Base-by-base conservation (phyloP, 2,113 vertebrate species). In the Larimichthys crocea region DNA sequence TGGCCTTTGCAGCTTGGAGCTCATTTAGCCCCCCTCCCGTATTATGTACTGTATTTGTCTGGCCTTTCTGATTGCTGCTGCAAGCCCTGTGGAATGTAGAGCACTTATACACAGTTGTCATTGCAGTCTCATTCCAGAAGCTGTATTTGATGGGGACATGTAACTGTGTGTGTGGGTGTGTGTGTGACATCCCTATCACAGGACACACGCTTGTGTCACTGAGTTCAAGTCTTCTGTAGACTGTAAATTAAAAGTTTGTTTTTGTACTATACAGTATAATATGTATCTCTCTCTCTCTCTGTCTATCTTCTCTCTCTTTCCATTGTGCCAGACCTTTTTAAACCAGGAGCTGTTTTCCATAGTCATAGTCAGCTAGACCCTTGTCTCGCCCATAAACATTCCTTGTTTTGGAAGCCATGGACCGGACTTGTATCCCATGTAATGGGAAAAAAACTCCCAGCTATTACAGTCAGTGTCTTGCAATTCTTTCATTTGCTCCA, bases 51-150 rank as follows among this genome's bases (percentile, higher is more conserved):
- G 86, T 91, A 94, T 95, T 92, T 46, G 63, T 92, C 92, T 61
- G 68, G 91, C 93, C 72, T 84, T 89, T 92, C 88, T 88, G 92
- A 94, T 89, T 95, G 92, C 88, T 89, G 86, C 91, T 92, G 92
- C 87, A 89, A 82, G 79, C 84, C 82, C 84, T 68, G 40, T 55
- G 92, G 86, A 94, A 93, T 94, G 89, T 86, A 1, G 52, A 79
- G 79, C 83, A 88, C 92, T 89, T 94, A 92, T 92, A 91, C 16
- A 73, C 94, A 95, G 94, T 94, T 95, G 94, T 94, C 94, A 93
- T 91, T 92, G 92, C 83, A 20, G 87, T 90, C 42, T 91, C 93
- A 93, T 93, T 95, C 90, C 91, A 88, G 80, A 65, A 87, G 82
- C 90, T 91, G 89, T 77, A n/a, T 92, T 91, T 52, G 77, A 91